Percentiles rank a stretch among this genome's conserved stretches.
phyloP scores from a whole-genome alignment of 2,113 vertebrate genomes.

The Circaetus cinerascens region DNA sequence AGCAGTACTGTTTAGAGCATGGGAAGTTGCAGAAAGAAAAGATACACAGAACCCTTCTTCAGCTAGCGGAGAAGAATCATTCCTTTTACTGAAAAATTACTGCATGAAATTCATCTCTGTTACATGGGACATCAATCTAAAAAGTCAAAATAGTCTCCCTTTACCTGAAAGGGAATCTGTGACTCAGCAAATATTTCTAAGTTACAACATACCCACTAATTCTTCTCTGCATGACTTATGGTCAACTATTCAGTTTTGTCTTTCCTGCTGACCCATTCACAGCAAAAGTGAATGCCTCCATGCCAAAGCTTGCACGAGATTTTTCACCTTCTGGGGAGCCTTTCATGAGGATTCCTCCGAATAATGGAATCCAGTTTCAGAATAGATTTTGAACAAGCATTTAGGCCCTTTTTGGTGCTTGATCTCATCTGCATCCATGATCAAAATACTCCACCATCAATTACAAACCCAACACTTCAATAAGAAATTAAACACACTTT shows the following conservation, averaged over 20 bases:
- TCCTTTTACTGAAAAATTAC: not conserved
- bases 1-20: not conserved
- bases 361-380: not conserved
- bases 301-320: not conserved
- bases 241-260: not conserved
- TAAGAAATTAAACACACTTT: not conserved
- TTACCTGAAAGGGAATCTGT: not conserved
- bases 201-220: not conserved
- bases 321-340: not conserved
- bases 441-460: not conserved
- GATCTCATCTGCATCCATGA: not conserved
- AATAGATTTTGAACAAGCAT: not conserved
- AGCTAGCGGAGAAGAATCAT: not conserved
- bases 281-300: not conserved
- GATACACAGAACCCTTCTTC: not conserved
- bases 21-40: not conserved
- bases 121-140: not conserved
- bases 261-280: not conserved
- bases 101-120: not conserved
- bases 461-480: not conserved
- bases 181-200: not conserved
- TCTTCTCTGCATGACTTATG: not conserved
- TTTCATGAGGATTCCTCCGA: not conserved
- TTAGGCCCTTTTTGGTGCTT: not conserved
- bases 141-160: not conserved